These are phyloP conservation scores for Leptestheria dahalacensis DNA, from an alignment of 1,140 invertebrate genomes.

Conservation along the genomic window DNA sequence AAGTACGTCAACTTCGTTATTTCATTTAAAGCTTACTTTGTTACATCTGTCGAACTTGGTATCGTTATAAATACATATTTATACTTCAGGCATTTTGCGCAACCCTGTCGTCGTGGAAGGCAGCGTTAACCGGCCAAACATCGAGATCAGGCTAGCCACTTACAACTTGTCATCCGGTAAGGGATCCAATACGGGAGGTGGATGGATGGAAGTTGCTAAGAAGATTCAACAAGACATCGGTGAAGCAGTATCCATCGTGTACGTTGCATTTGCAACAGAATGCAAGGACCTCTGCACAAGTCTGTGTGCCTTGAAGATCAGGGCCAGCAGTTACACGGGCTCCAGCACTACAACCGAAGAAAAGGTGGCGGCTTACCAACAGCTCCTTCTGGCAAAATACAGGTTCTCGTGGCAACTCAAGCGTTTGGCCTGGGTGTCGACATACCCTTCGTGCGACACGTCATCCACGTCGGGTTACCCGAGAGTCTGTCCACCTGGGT, in stretches of 20 bases:
- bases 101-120: background rate
- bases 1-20: too few species aligned
- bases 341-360: background rate
- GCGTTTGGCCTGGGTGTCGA: conserved; percentile 98
- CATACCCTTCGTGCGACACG: conserved; percentile 82
- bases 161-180: background rate
- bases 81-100: background rate
- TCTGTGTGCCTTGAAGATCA: background rate
- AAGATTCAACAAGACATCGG: background rate
- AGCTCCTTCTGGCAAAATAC: background rate
- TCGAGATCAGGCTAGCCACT: background rate
- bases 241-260: background rate
- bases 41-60: too few species aligned
- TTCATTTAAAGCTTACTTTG: too few species aligned
- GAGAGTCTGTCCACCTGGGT: conserved; percentile 96
- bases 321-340: background rate
- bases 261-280: background rate
- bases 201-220: background rate
- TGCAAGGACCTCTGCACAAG: background rate
- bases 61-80: background rate
- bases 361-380: background rate
- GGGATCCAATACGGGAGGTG: background rate
- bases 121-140: background rate
- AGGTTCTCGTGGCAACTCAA: conserved; percentile 54
- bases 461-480: conserved; percentile 80